A percentile compares a stretch with the other conserved stretches of the same genome.
Evolutionary conservation across 1,140 invertebrate genomes (phyloP).

Genomic region (Bilobella aurantiaca): DNA sequence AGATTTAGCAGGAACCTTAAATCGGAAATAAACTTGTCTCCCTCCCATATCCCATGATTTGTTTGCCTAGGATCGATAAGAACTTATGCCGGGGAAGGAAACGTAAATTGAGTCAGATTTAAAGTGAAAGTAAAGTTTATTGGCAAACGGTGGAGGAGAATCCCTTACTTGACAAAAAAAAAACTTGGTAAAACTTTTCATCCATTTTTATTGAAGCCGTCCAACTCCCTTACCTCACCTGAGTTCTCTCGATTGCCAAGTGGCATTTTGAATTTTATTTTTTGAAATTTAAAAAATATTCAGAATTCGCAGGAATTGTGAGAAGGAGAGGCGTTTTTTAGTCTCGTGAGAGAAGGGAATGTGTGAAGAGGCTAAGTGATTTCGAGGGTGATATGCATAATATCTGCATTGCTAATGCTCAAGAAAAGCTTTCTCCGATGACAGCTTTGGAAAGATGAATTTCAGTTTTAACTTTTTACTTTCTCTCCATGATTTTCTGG

Average conservation of each 20-base stretch:
- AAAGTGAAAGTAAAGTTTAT: background rate
- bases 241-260: background rate
- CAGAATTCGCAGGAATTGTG: too few species aligned
- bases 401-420: slow-evolving; percentile 28
- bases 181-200: background rate
- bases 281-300: too few species aligned
- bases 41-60: background rate
- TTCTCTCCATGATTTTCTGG: background rate
- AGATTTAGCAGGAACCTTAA: background rate
- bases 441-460: slow-evolving; percentile 31
- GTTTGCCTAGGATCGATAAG: background rate
- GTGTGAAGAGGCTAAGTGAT: slow-evolving; percentile 18
- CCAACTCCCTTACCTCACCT: background rate
- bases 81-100: background rate
- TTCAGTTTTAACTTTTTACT: slow-evolving; percentile 17
- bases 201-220: background rate
- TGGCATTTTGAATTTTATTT: too few species aligned
- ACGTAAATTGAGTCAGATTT: background rate
- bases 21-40: background rate
- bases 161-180: background rate
- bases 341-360: background rate
- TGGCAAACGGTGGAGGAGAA: background rate
- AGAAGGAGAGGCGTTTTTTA: too few species aligned
- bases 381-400: slow-evolving; percentile 22
- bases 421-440: slow-evolving; percentile 23